Evolutionary conservation across 2,797 vertebrate genomes (phyloP), one percentile per base, ranked within the genome.

Genomic region (Danio choprae): DNA sequence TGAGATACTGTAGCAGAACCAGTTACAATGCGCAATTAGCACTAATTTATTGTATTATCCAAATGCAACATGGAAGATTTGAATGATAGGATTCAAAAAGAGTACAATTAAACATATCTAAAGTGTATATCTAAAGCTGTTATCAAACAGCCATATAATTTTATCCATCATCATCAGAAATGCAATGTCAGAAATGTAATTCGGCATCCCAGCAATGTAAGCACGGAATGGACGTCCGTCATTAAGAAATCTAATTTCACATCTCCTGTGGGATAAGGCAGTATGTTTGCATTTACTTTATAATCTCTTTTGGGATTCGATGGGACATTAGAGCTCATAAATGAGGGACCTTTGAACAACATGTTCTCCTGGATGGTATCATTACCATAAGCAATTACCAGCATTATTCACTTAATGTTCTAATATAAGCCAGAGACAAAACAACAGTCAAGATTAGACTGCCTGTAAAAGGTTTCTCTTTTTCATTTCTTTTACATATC

Each of bases 181-280:
- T 48, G 56, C 41, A 73, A 73, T 60, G 71, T 86, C 79, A 82
- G 89, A 84, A 87, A 74, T 85, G 84, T 89, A 92, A 93, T 91
- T 84, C 87, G 86, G 87, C 92, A 90, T 91, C 77, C 84, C 88
- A 89, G 84, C 63, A 69, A 89, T 88, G 89, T 90, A 88, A 85
- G 90, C 87, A 90, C 83, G 87, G 88, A 88, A 90, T 84, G 91
- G 89, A 92, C 92, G 91, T 93, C 89, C 87, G 91, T 93, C 93
- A 93, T 92, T 87, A 91, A 89, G 87, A 89, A 93, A 94, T 93
- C 90, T 90, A 94, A 94, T 94, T 92, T 82, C 89, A 88, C 84
- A 83, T 90, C 88, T 90, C 91, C 88, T 86, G 20, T 8, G 90
- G 90, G 90, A 80, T 85, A 85, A 63, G 83, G 71, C 88, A 87